Evolutionary conservation across 2,888 invertebrate species (phyloP).

Genomic region (Cheilosia grossa): DNA sequence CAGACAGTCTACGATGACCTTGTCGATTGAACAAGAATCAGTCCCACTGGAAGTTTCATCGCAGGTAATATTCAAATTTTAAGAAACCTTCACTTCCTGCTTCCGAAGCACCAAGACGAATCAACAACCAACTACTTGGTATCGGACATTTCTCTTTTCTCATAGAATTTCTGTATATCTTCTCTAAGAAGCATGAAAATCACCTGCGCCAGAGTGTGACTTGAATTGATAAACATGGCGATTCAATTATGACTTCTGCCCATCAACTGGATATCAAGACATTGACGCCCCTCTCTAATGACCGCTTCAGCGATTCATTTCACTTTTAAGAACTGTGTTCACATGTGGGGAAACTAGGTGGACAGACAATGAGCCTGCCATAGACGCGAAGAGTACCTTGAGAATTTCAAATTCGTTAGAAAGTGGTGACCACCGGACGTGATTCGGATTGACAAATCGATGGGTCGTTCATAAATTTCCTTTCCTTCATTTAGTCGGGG

Average conservation of each 20-base stretch:
- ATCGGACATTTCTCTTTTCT: constrained; percentile 9
- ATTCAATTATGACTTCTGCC: background rate
- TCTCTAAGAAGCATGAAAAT: background rate
- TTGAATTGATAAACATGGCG: background rate
- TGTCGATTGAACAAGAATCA: background rate
- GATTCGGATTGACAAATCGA: constrained; percentile 57
- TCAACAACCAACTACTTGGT: background rate
- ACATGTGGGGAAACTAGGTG: constrained; percentile 9
- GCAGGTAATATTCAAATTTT: background rate
- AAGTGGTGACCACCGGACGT: constrained; percentile 61
- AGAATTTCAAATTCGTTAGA: constrained; percentile 54
- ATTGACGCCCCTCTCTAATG: background rate
- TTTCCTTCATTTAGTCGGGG: constrained; percentile 24
- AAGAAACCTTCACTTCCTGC: constrained; percentile 6
- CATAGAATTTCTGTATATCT: background rate
- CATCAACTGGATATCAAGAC: background rate
- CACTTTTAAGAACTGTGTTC: constrained; percentile 26
- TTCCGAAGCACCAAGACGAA: background rate
- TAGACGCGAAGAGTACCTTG: background rate
- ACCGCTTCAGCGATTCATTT: constrained; percentile 12
- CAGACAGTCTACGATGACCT: background rate
- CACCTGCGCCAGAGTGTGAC: constrained; percentile 1
- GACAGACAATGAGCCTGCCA: background rate
- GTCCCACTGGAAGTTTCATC: background rate
- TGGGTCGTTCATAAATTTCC: constrained; percentile 39